phyloP scores from a whole-genome alignment of 2,113 vertebrate genomes.

The Cyphomyrus plagiostoma region DNA sequence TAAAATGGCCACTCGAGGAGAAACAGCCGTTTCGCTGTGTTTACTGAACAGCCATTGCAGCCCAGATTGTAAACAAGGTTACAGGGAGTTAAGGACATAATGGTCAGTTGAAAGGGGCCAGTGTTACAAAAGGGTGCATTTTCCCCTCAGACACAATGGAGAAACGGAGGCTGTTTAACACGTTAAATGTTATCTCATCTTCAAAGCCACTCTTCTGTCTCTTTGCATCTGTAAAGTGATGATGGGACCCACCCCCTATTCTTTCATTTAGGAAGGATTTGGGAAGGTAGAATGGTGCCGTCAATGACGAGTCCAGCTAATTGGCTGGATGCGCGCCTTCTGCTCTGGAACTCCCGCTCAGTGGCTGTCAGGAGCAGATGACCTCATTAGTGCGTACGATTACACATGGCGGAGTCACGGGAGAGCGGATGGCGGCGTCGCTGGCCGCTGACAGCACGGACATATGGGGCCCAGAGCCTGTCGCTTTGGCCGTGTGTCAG shows the following conservation, averaged over 20 bases:
- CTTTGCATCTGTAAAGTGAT: background rate
- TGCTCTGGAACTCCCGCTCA: background rate
- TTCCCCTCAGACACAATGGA: background rate
- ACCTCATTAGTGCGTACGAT: background rate
- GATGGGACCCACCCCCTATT: background rate
- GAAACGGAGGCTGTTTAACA: background rate
- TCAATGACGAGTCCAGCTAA: background rate
- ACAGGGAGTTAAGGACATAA: background rate
- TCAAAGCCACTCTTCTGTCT: background rate
- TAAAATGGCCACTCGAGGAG: background rate
- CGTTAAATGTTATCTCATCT: background rate
- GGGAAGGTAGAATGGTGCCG: background rate
- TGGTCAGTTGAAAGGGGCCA: background rate
- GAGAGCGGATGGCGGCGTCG: background rate
- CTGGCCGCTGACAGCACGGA: conserved; percentile 2
- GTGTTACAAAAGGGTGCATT: background rate
- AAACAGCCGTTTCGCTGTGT: background rate
- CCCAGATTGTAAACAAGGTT: background rate
- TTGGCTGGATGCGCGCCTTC: background rate
- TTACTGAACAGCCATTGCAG: background rate
- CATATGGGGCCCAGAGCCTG: conserved; percentile 9
- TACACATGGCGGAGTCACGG: background rate
- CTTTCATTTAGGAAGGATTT: background rate
- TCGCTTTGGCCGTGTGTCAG: background rate
- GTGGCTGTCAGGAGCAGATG: background rate